These are phyloP conservation scores for Oxygymnocypris stewartii DNA, from an alignment of 2,113 vertebrate genomes.

Conservation along the genomic window DNA sequence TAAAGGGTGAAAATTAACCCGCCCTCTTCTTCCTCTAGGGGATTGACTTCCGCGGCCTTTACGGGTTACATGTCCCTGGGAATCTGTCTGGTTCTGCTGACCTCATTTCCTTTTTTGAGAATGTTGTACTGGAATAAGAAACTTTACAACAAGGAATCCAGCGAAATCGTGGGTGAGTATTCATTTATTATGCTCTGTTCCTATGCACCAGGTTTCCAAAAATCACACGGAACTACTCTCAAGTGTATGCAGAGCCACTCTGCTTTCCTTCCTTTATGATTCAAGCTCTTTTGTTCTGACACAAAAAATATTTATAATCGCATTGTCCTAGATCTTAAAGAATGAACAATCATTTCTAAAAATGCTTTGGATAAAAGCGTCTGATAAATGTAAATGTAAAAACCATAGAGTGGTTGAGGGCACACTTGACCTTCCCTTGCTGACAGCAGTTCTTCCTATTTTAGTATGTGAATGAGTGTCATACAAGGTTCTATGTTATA, in stretches of 20 bases:
- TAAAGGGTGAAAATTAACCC: constrained; percentile 33
- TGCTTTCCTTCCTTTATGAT: background rate
- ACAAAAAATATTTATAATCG: constrained; percentile 3
- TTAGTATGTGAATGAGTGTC: constrained; percentile 19
- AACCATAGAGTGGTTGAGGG: background rate
- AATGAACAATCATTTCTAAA: constrained; percentile 5
- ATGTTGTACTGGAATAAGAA: constrained; percentile 97
- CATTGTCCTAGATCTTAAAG: constrained; percentile 28
- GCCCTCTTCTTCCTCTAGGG: constrained; percentile 73
- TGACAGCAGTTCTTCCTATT: background rate
- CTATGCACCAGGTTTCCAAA: background rate
- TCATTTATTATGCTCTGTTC: constrained; percentile 17
- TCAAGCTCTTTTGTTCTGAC: constrained; percentile 21
- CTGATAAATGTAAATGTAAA: no score
- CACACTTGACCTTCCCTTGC: constrained; percentile 10
- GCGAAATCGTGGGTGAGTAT: constrained; percentile 93
- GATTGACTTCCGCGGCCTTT: constrained; percentile 91
- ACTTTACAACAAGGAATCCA: constrained; percentile 96
- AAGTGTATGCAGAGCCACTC: background rate
- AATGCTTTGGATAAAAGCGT: no score
- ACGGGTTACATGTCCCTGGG: constrained; percentile 97
- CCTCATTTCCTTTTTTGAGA: constrained; percentile 90
- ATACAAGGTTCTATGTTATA: background rate
- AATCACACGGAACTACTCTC: background rate
- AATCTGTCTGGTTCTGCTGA: constrained; percentile 87